phyloP scores from a whole-genome alignment of 2,113 vertebrate genomes.

The Lates calcarifer region DNA sequence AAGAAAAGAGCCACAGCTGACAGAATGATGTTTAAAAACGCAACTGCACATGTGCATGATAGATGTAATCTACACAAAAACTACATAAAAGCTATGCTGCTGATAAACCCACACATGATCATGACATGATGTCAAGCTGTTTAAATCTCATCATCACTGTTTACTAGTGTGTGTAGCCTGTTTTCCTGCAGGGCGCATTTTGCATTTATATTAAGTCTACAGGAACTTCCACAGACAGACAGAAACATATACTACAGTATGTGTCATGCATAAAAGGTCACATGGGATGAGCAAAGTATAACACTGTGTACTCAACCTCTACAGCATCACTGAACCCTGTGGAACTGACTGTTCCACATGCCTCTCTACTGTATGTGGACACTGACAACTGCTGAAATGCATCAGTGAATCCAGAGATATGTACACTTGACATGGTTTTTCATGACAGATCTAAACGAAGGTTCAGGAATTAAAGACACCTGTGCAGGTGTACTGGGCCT shows the following conservation, averaged over 20 bases:
- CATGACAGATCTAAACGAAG: neutral
- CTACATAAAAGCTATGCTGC: neutral
- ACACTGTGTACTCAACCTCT: constrained; percentile 1
- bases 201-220: neutral
- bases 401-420: neutral
- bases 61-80: neutral
- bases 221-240: neutral
- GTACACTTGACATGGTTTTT: neutral
- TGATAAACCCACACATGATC: neutral
- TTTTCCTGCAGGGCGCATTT: neutral
- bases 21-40: neutral
- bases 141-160: neutral
- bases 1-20: neutral
- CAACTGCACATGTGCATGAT: neutral
- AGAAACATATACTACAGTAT: constrained; percentile 1
- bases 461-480: too few species aligned
- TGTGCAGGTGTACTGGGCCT: too few species aligned
- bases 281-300: neutral
- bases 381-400: constrained; percentile 1
- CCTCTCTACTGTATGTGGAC: neutral
- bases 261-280: neutral
- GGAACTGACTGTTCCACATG: neutral
- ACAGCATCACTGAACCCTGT: constrained; percentile 7
- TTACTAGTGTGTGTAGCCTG: neutral
- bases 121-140: neutral